Base-by-base conservation (phyloP, 92 coral and sea anemone genomes). In the Pocillopora meandrina region DNA sequence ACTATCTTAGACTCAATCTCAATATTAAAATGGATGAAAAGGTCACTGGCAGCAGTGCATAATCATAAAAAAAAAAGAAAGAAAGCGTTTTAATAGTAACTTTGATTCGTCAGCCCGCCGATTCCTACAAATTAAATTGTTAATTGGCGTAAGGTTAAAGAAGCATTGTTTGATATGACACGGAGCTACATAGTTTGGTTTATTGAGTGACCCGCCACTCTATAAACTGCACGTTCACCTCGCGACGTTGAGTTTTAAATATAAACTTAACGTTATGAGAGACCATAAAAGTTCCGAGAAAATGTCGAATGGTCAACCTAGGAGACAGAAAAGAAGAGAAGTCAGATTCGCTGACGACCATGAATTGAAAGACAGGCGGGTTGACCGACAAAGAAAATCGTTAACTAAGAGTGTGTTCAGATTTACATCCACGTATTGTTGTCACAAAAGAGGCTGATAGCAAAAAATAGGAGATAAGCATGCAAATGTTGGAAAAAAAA, bases 281-380 rank as follows among this genome's bases (percentile, higher is more conserved):
- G 64, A 81, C 20, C 58, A 71, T 15, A 74, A 35, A 47, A 31
- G 63, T 57, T 58, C 76, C 23, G 59, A 70, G 7, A 70, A 58
- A 57, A 71, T 71, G 76, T 55, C 70, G 15, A 33, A 52, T 3
- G n/a, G 58, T 42, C 35, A 26, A 2, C 9, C 75, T 20, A 69
- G 59, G 56, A 56, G 36, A 69, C 1, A 31, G 14, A 59, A 59
- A 47, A 71, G 61, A 70, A 58, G 85, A 81, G 68, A 72, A 58
- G 85, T 81, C 23, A 56, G 77, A 65, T 81, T 81, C 52, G 64
- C 59, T 12, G 85, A 81, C 20, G 85, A 81, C 57, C 71, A 31
- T 15, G 58, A 23, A 20, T 7, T 69, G 36, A 61, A 15, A 19
- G 70, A 60, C 52, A 16, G 20, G 1, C 21, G n/a, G 3, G 13